phyloP scores from a whole-genome alignment of 1,140 invertebrate genomes.

The Paraescarpia echinospica region DNA sequence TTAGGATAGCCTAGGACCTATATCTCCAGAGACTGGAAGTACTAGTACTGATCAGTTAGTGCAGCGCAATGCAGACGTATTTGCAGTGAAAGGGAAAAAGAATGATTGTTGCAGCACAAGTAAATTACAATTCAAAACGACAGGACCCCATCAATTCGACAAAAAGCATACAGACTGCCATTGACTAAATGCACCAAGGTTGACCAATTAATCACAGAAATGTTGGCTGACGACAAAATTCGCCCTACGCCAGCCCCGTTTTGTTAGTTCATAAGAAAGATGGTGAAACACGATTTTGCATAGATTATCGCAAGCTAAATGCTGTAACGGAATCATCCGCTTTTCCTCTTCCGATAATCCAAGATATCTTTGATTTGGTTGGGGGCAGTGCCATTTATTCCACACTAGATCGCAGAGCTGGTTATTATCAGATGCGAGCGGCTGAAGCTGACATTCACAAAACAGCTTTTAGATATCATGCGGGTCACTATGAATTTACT shows the following conservation, averaged over 20 bases:
- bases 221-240: background rate
- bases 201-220: no score
- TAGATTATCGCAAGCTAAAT: slow-evolving; percentile 44
- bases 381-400: background rate
- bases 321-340: slow-evolving; percentile 34
- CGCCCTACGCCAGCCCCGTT: slow-evolving; percentile 41
- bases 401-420: slow-evolving; percentile 16
- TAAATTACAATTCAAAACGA: no score
- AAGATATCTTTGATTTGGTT: slow-evolving; percentile 36
- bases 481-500: slow-evolving; percentile 14
- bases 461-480: slow-evolving; percentile 18
- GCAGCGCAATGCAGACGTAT: no score
- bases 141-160: no score
- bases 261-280: slow-evolving; percentile 44
- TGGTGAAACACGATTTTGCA: slow-evolving; percentile 37
- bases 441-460: background rate
- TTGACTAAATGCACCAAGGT: no score
- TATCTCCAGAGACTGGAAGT: no score
- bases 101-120: no score
- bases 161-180: no score
- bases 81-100: no score
- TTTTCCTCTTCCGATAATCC: slow-evolving; percentile 41
- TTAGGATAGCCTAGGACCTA: no score
- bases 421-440: slow-evolving; percentile 7
- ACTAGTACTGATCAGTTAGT: no score